A percentile compares a stretch with the other conserved stretches of the same genome.
Conservation (phyloP, 2,113 vertebrate species). For the human (Homo sapiens) region DNA sequence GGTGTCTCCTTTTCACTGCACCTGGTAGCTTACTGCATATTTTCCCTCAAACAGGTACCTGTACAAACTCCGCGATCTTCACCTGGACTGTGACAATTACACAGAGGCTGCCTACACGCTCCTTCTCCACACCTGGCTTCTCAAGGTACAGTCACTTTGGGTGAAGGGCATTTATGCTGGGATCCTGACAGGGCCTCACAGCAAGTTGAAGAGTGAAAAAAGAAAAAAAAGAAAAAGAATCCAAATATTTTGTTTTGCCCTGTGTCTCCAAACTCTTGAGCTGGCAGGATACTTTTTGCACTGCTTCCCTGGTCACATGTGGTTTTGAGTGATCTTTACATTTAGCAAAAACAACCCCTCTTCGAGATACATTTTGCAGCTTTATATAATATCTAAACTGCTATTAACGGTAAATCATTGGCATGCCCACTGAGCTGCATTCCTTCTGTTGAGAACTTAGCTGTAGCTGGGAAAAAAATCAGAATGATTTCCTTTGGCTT, state of each 20-base stretch:
- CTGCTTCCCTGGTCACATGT: background rate
- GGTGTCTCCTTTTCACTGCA: background rate
- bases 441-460: background rate
- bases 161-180: background rate
- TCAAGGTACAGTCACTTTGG: slow-evolving; percentile 87
- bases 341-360: background rate
- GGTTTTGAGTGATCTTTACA: background rate
- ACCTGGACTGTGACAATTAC: slow-evolving; percentile 97
- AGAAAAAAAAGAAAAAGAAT: background rate
- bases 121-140: slow-evolving; percentile 94
- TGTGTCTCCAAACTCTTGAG: background rate
- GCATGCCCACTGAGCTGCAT: background rate
- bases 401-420: slow-evolving; percentile 20
- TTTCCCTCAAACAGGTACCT: slow-evolving; percentile 89
- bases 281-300: background rate
- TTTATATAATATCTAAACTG: background rate
- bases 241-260: background rate
- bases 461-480: background rate
- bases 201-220: background rate
- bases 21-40: background rate
- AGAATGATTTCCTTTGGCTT: slow-evolving; percentile 39
- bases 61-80: slow-evolving; percentile 96
- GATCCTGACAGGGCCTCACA: too few relatives aligned
- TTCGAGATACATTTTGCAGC: background rate
- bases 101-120: slow-evolving; percentile 97